Evolutionary conservation across 2,113 vertebrate species (phyloP), one percentile per base, ranked within the genome.

Genomic region (Leucopternis melanops): DNA sequence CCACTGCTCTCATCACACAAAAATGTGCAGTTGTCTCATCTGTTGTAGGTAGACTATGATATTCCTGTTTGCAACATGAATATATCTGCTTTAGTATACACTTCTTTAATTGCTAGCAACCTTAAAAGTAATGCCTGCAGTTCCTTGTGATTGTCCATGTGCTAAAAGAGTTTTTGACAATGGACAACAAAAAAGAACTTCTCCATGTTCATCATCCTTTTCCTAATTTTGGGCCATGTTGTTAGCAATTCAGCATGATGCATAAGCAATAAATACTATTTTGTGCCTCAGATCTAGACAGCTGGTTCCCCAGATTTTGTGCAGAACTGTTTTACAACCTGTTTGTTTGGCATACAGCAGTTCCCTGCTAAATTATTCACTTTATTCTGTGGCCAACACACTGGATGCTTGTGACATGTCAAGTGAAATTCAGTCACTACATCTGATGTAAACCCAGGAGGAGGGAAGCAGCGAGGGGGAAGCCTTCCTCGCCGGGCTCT

Each of bases 271-370:
- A 84, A 96, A 95, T 86, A 23, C 69, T 81, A 3, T 27, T 79
- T 50, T 65, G 34, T 93, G 86, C 86, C 71, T 66, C 55, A 4
- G 25, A 36, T 77, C 19, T 52, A 75, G 86, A 12, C 95, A 95
- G 89, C 89, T 95, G 86, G 42, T 45, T 86, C 63, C 72, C 86
- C 87, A 88, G 75, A 34, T 71, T 67, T 90, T 38, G 42, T 58
- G 81, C 88, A 81, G 92, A 88, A 14, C 86, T 81, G 59, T 45
- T 86, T 89, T 84, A 59, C 89, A 88, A 62, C 92, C 80, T 81
- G 86, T 90, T 92, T 86, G 67, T 77, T 81, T 95, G 96, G 96
- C 95, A 70, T n/a, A 4, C 25, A 88, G 75, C 83, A 95, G 62
- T 73, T 95, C 59, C 42, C 63, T 92, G 69, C 72, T 92, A 32